These are phyloP conservation scores for Tympanoctomys barrerae DNA, from an alignment of 2,797 vertebrate species.

Conservation along the genomic window DNA sequence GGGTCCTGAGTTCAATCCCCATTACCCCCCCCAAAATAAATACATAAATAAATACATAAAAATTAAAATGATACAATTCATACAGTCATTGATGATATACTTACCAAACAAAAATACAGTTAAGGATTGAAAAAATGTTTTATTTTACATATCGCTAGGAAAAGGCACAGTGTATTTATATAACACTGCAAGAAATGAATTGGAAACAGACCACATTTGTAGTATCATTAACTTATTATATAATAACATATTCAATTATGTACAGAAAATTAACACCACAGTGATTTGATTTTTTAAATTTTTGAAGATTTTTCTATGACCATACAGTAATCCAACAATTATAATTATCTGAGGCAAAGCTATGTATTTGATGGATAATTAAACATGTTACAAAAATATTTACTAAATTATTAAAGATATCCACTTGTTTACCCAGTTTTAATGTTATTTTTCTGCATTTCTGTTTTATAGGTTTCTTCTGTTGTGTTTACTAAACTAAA, in stretches of 20 bases:
- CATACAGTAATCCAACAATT: neutral
- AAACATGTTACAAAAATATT: neutral
- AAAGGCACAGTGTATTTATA: neutral
- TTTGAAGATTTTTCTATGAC: neutral
- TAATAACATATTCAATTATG: neutral
- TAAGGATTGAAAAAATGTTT: neutral
- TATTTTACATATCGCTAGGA: neutral
- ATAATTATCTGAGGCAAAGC: neutral
- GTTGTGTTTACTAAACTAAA: neutral
- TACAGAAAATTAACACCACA: neutral
- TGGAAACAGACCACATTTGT: too few species aligned
- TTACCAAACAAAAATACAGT: neutral
- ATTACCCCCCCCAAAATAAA: too few species aligned
- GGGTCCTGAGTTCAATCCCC: too few species aligned
- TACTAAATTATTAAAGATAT: neutral
- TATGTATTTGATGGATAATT: neutral
- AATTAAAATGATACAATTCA: neutral
- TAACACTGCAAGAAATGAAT: neutral
- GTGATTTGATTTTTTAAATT: neutral
- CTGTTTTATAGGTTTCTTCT: neutral
- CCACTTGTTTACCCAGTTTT: neutral
- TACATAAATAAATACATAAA: too few species aligned
- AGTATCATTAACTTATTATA: neutral
- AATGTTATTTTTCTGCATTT: neutral
- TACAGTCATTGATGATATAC: neutral